These are phyloP conservation scores for Gila orcuttii DNA, from an alignment of 2,113 vertebrate species.

Conservation along the genomic window DNA sequence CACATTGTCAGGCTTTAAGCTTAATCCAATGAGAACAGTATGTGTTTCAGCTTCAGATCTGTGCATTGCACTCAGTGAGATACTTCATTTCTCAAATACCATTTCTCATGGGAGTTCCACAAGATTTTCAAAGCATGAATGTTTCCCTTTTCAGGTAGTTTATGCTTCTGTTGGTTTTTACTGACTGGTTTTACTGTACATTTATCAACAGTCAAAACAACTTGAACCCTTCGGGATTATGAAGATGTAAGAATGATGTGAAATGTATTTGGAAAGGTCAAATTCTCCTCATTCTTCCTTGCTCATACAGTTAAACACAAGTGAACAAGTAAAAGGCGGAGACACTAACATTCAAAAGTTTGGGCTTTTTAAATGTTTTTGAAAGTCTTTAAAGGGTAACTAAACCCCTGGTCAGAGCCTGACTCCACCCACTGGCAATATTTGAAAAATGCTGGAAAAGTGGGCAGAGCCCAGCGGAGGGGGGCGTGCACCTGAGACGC, in stretches of 20 bases:
- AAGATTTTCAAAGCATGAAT: background rate
- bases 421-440: no score
- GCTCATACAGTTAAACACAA: background rate
- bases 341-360: background rate
- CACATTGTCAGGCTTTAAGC: background rate
- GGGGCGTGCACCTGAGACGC: no score
- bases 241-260: background rate
- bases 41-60: slow-evolving; percentile 28
- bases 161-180: background rate
- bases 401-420: no score
- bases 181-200: background rate
- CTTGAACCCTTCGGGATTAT: background rate
- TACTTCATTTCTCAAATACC: background rate
- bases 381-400: no score
- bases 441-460: no score
- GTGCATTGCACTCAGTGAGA: background rate
- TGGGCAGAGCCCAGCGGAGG: no score
- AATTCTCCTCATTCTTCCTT: background rate
- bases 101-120: slow-evolving; percentile 3
- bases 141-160: background rate
- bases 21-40: slow-evolving; percentile 20
- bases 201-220: background rate
- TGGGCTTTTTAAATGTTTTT: no score
- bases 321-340: background rate
- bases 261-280: slow-evolving; percentile 9